Base-by-base conservation (phyloP, 2,888 invertebrate genomes). In the Dynastes tityus region DNA sequence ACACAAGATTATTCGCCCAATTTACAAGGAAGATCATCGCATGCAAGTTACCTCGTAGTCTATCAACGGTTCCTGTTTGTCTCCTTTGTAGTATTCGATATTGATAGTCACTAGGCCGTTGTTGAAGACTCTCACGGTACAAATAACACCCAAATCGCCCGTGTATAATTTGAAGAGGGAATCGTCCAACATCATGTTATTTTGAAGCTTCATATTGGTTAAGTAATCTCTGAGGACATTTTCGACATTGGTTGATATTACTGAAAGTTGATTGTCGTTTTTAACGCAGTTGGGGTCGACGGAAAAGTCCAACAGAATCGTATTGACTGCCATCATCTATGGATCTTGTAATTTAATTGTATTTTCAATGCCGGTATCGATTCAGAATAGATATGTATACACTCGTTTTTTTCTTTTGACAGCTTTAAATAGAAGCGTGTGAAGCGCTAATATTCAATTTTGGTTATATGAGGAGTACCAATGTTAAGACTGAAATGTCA, bases 91-190 rank as follows among this genome's bases (percentile, higher is more conserved):
- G 89, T 95, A 96, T 87, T 96, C 96, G 85, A 96, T 92, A 87
- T 95, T 96, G 83, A 96, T 90, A 53, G 96, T 95, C 78, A 96
- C 91, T 82, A 96, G 90, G 77, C 96, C 96, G 84, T 94, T 93
- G 67, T 91, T 91, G 85, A 94, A 96, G 82, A 95, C 91, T 86
- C 96, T 91, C 64, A 95, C 90, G 45, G 93, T 94, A 40, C 95
- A 92, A 6, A 95, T 91, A 68, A 92, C 92, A 45, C 93, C 93
- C 85, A 91, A 91, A 80, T 94, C 94, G 81, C 95, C 95, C 51
- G 93, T 92, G 80, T 94, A 91, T 22, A 96, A 88, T 84, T 93
- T 92, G 81, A 95, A 89, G 64, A 94, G 91, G 73, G 95, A 94
- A 78, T 93, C 94, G 82, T 94, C 93, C 82, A 94, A 89, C 84